phyloP scores from a whole-genome alignment of 2,888 invertebrate species.

The Yponomeuta sedellus region DNA sequence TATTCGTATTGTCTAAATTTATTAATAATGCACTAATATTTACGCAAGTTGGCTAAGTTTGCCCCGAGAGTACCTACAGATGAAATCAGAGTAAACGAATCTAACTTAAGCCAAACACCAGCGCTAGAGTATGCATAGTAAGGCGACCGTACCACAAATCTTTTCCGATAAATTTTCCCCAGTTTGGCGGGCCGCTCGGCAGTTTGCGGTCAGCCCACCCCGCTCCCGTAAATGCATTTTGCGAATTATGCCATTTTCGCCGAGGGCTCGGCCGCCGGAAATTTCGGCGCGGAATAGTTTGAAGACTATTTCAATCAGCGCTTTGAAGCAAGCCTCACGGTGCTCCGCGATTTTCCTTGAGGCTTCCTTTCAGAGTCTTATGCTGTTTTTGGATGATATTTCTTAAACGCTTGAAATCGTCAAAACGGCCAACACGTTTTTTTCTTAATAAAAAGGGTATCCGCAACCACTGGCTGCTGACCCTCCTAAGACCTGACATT shows the following conservation, averaged over 20 bases:
- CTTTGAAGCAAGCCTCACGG: not conserved
- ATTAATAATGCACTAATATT: too few relatives aligned
- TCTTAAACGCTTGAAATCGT: too few relatives aligned
- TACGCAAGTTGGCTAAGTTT: too few relatives aligned
- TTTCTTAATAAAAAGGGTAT: too few relatives aligned
- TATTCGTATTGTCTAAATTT: too few relatives aligned
- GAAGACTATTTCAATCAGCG: slow-evolving; percentile 33
- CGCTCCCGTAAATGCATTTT: slow-evolving; percentile 53
- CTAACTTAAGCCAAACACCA: not conserved
- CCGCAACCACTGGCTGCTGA: too few relatives aligned
- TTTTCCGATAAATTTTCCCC: slow-evolving; percentile 64
- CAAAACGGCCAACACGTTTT: too few relatives aligned
- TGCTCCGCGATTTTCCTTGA: not conserved
- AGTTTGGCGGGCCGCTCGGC: slow-evolving; percentile 15
- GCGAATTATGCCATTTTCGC: slow-evolving; percentile 45
- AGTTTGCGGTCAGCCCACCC: slow-evolving; percentile 23
- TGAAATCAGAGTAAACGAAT: not conserved
- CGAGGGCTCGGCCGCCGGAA: slow-evolving; percentile 28
- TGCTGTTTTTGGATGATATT: too few relatives aligned
- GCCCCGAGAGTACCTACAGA: too few relatives aligned
- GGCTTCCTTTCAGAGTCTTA: not conserved
- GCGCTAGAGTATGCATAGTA: not conserved
- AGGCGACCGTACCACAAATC: slow-evolving; percentile 56
- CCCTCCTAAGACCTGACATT: too few relatives aligned
- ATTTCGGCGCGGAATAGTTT: slow-evolving; percentile 38